Evolutionary conservation across 2,888 invertebrate genomes (phyloP).

Genomic region (Drosophila anomalata): DNA sequence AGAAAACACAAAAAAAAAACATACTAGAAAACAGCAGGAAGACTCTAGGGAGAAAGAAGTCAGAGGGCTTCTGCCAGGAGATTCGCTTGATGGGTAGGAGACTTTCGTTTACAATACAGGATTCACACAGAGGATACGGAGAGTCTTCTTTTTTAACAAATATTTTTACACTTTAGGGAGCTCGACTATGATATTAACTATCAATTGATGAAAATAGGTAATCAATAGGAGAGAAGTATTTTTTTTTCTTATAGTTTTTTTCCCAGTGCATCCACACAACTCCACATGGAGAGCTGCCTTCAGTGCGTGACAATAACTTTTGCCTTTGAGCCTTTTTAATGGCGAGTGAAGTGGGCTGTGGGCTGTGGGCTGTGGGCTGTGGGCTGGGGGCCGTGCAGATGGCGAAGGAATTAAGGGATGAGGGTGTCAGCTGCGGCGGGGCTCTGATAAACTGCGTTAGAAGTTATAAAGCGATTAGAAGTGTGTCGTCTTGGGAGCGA

Average conservation of each 20-base stretch:
- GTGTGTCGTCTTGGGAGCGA: constrained; percentile 22
- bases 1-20: constrained; percentile 26
- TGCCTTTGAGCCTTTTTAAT: constrained; percentile 53
- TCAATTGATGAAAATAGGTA: not conserved
- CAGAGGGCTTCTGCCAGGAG: constrained; percentile 37
- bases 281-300: constrained; percentile 63
- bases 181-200: not conserved
- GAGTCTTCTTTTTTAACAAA: not conserved
- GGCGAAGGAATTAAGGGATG: constrained; percentile 17
- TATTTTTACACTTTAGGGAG: not conserved
- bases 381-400: not conserved
- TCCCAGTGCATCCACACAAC: constrained; percentile 4
- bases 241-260: not conserved
- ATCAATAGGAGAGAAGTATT: no score
- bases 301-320: constrained; percentile 76
- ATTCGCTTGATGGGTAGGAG: constrained; percentile 22
- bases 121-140: not conserved
- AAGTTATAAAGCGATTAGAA: constrained; percentile 78
- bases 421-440: constrained; percentile 23
- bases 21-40: constrained; percentile 16
- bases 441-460: constrained; percentile 71
- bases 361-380: constrained; percentile 9
- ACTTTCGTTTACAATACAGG: constrained; percentile 2
- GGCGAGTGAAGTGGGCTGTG: constrained; percentile 14
- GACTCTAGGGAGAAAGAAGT: constrained; percentile 14